Evolutionary conservation across 2,888 invertebrate genomes (phyloP).

Genomic region (Drosophila putrida): DNA sequence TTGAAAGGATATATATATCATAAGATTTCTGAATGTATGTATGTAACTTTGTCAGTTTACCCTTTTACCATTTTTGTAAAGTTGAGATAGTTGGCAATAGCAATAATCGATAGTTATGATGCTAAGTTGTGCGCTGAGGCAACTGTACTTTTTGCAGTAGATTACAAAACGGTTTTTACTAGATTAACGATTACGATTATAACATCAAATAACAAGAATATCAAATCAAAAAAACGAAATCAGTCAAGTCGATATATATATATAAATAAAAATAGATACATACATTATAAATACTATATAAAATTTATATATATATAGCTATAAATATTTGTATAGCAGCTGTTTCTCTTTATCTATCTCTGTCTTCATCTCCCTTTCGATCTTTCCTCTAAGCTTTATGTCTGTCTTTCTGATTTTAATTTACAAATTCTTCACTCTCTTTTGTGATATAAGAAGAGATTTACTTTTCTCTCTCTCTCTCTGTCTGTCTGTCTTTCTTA

Average conservation of each 20-base stretch:
- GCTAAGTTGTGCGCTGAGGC: conserved; percentile 15
- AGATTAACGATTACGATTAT: conserved; percentile 26
- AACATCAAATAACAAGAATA: conserved; percentile 32
- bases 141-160: conserved; percentile 44
- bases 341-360: conserved; percentile 15
- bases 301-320: conserved; percentile 24
- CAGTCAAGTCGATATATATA: conserved; percentile 27
- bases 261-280: conserved; percentile 10
- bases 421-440: conserved; percentile 28
- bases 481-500: neutral
- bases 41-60: neutral
- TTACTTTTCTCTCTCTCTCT: neutral
- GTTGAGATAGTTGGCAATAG: neutral
- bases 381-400: conserved; percentile 6
- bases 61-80: neutral
- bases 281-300: conserved; percentile 18
- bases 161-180: conserved; percentile 36
- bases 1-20: neutral
- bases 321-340: conserved; percentile 23
- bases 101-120: conserved; percentile 15
- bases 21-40: neutral
- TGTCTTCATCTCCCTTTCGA: conserved; percentile 1
- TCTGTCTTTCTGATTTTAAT: neutral
- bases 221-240: conserved; percentile 35
- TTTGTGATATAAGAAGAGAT: conserved; percentile 44